Evolutionary conservation across 2,888 invertebrate genomes (phyloP), one percentile per base, ranked within the genome.

Genomic region (Diabrotica balteata): DNA sequence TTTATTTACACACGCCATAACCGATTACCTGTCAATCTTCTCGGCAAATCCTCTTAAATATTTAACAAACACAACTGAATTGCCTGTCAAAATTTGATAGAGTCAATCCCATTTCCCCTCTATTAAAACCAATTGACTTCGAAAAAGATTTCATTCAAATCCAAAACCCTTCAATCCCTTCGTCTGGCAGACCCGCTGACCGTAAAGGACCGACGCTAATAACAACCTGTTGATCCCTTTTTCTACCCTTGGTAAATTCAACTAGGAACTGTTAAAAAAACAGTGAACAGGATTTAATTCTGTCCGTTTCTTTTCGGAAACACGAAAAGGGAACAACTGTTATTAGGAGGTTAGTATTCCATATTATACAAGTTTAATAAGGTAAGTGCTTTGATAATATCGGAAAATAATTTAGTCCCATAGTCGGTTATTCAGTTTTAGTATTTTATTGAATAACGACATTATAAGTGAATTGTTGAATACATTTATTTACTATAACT

Each of bases 81-180:
- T 17, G 5, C 9, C 9, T 32, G 9, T 53, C 4, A 53, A 9
- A 53, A n/a, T 53, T 53, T n/a, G 7, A 53, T 32, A 9, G 42
- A 53, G 42, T 9, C 42, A 8, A 53, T n/a, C 10, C 10, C 10
- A 10, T 9, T 45, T 9, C 43, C 43, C 8, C 22, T 4, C n/a
- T 11, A 8, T 46, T 10, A 17, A 53, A 61, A 53, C 11, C 53
- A 32, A 63, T 55, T 32, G 9, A 63, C 55, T 47, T 45, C 58
- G 58, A 46, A 54, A 63, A 45, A 54, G 10, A 32, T 49, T 46
- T 44, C 44, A 63, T 63, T 54, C 55, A 63, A 63, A 63, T 62
- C 53, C 44, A n/a, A 50, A 42, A 47, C n/a, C 54, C 62, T 53
- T 47, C 54, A 49, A 54, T 63, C 55, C 54, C 22, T 44, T 52